These are phyloP conservation scores for Caenorhabditis remanei DNA, from an alignment of 1,140 invertebrate species.

Conservation along the genomic window DNA sequence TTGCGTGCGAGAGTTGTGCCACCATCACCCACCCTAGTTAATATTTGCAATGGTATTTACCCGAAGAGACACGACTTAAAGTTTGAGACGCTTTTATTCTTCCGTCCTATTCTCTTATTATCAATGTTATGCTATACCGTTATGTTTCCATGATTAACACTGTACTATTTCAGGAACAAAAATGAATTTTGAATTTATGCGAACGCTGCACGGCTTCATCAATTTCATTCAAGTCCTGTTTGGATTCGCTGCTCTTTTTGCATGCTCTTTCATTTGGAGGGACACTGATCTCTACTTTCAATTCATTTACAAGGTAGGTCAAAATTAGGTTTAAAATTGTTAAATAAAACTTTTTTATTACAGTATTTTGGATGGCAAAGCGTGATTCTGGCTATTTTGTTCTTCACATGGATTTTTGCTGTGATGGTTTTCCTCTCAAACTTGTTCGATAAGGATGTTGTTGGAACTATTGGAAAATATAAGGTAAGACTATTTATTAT, in stretches of 20 bases:
- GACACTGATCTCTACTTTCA: slow-evolving; percentile 59
- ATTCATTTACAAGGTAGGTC: slow-evolving; percentile 47
- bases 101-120: slow-evolving; percentile 27
- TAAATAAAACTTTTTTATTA: neutral
- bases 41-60: slow-evolving; percentile 54
- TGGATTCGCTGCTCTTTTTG: slow-evolving; percentile 59
- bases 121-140: neutral
- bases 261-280: slow-evolving; percentile 58
- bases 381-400: slow-evolving; percentile 51
- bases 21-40: slow-evolving; percentile 15
- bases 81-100: slow-evolving; percentile 47
- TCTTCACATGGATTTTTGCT: slow-evolving; percentile 60
- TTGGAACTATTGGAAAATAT: slow-evolving; percentile 56
- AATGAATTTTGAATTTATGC: slow-evolving; percentile 58
- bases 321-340: neutral
- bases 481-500: slow-evolving; percentile 7
- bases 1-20: slow-evolving; percentile 39
- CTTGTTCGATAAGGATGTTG: slow-evolving; percentile 52
- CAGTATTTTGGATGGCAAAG: slow-evolving; percentile 58
- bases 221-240: slow-evolving; percentile 57
- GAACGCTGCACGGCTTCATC: slow-evolving; percentile 57
- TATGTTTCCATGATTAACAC: neutral
- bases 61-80: slow-evolving; percentile 48
- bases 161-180: slow-evolving; percentile 32
- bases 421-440: slow-evolving; percentile 48